Evolutionary conservation across 2,888 invertebrate species (phyloP).

Genomic region (Scaptomyza parva): DNA sequence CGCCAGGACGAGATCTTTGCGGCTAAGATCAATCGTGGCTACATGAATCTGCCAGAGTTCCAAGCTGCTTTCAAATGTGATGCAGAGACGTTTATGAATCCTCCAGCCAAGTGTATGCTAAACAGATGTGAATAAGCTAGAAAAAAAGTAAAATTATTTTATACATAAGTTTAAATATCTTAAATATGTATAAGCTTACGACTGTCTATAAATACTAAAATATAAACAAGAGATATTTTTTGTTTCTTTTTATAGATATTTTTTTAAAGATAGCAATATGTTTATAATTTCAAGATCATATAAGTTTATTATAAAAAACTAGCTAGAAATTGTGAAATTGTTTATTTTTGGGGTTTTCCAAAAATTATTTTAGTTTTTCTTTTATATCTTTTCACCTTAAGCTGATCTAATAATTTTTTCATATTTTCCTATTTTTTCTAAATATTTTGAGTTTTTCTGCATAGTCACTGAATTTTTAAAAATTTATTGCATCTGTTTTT

Average conservation of each 20-base stretch:
- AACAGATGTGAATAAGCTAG: conserved; percentile 37
- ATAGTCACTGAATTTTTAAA: not conserved
- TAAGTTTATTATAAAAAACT: no score
- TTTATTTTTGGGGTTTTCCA: not conserved
- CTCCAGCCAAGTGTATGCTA: conserved; percentile 76
- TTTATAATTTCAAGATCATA: no score
- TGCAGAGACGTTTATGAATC: conserved; percentile 76
- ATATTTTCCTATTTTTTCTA: no score
- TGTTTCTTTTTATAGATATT: no score
- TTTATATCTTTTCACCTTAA: not conserved
- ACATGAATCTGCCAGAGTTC: conserved; percentile 81
- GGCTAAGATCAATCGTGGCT: conserved; percentile 78
- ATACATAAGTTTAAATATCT: not conserved
- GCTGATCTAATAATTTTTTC: not conserved
- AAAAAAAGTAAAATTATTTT: not conserved
- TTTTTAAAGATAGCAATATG: no score
- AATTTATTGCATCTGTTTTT: conserved; percentile 21
- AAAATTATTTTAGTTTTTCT: not conserved
- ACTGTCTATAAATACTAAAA: not conserved
- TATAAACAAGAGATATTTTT: not conserved
- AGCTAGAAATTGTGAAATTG: no score
- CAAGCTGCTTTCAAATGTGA: conserved; percentile 78
- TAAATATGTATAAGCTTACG: not conserved
- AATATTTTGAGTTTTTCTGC: no score
- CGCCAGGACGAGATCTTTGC: conserved; percentile 71